phyloP scores from a whole-genome alignment of 2,888 invertebrate genomes.

The Netelia virgata region DNA sequence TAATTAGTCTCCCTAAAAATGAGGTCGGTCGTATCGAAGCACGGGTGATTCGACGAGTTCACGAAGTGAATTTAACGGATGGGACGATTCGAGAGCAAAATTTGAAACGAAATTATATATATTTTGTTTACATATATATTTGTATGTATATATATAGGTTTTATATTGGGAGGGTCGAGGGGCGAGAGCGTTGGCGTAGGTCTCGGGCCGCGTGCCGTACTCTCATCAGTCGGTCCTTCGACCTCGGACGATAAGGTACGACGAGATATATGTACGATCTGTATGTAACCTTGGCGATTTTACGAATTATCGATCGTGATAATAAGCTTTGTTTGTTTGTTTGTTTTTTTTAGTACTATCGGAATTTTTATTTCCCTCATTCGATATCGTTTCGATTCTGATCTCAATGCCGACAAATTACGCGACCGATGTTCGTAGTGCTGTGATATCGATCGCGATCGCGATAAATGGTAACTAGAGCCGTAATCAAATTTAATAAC shows the following conservation, averaged over 20 bases:
- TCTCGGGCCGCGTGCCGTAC: constrained; percentile 61
- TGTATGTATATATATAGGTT: background rate
- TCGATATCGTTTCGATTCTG: background rate
- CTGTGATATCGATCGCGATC: background rate
- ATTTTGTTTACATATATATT: background rate
- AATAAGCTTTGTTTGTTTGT: background rate
- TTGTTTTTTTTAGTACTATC: background rate
- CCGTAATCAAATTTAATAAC: background rate
- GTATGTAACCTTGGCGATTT: background rate
- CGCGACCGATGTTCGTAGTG: background rate
- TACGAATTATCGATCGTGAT: constrained; percentile 30
- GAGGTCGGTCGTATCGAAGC: background rate
- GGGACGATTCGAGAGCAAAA: background rate
- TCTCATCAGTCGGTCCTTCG: constrained; percentile 62
- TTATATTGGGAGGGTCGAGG: constrained; percentile 15
- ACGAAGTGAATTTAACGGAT: background rate
- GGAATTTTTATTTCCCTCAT: background rate
- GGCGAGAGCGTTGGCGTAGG: constrained; percentile 61
- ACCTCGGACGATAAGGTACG: constrained; percentile 47
- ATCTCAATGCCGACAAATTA: background rate
- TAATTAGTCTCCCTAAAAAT: background rate
- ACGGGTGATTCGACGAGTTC: background rate
- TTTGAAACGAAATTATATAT: background rate
- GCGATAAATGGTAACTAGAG: background rate
- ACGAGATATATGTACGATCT: background rate